phyloP scores from a whole-genome alignment of 2,797 vertebrate species.

The Ceryle rudis region DNA sequence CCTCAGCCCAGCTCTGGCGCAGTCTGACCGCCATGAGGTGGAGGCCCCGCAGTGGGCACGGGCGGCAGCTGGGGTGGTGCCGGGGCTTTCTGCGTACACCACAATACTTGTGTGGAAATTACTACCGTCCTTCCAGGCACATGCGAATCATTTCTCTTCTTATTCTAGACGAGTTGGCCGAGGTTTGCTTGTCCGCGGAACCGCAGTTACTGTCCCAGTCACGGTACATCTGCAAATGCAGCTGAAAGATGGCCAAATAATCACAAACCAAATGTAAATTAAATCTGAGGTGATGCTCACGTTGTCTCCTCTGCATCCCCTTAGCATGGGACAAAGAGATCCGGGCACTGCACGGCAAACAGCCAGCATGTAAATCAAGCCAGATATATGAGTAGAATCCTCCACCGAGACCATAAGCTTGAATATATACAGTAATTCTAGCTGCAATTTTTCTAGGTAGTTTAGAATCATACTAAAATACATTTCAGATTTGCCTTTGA shows the following conservation, averaged over 20 bases:
- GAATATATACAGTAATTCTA: neutral
- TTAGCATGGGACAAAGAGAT: neutral
- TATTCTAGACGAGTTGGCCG: neutral
- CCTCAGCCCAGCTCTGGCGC: rapidly evolving
- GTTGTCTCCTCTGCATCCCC: neutral
- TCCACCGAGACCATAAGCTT: neutral
- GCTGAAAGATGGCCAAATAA: neutral
- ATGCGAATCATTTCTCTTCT: neutral
- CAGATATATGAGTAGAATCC: neutral
- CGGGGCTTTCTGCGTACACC: too few relatives aligned
- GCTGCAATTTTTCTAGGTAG: neutral
- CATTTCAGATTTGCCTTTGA: neutral
- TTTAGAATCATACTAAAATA: neutral
- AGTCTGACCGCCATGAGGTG: too few relatives aligned
- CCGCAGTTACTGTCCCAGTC: neutral
- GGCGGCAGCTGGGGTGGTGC: too few relatives aligned
- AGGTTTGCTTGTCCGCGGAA: neutral
- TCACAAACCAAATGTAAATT: neutral
- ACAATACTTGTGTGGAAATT: neutral
- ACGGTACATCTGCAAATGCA: neutral
- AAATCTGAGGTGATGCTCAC: neutral
- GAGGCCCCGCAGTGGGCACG: too few relatives aligned
- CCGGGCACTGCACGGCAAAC: neutral
- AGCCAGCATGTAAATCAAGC: neutral
- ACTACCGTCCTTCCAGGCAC: neutral